Evolutionary conservation across 37 sponge, comb jelly and placozoan genomes (phyloP), one percentile per base, ranked within the genome.

Genomic region (Axinella damicornis): DNA sequence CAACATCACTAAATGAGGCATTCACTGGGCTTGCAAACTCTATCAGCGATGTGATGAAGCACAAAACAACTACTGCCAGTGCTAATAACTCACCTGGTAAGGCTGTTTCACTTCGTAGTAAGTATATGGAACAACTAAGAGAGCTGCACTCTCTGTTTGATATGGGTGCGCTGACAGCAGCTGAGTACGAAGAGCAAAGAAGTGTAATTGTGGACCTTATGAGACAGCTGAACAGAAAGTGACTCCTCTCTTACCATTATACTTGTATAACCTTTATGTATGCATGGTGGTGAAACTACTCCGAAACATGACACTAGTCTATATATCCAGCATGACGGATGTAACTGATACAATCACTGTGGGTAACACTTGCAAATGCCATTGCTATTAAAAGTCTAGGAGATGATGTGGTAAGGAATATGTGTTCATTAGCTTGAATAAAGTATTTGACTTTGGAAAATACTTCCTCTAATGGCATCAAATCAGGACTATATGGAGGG

Each of bases 291-390:
- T 9, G 9, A 46, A 46, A n/a, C n/a, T n/a, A n/a, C 46, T 12
- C 46, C 9, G 46, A 9, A 46, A 46, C 4, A 46, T 46, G 12
- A 67, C 11, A 33, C 34, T 67, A 28, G 5, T 27, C 11, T 32
- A 67, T 30, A 67, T 67, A 67, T 25, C 69, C 69, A 67, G 69
- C 69, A 67, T 67, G 69, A 19, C 35, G 2, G n/a, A 67, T 67
- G 35, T 67, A 67, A 32, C 28, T 27, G 20, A 67, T 33, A 67
- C 69, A 67, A 31, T 67, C 34, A 33, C 4, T 2, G 31, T 9
- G 46, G 46, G 46, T 46, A 33, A 67, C 34, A 33, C 33, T 30
- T 33, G 34, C n/a, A 67, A 67, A 67, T 67, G 69, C 69, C 69
- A 67, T 67, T 67, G n/a, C 28, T 33, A 67, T 32, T 33, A 67